phyloP scores from a whole-genome alignment of 2,797 vertebrate species.

The Rousettus madagascariensis region DNA sequence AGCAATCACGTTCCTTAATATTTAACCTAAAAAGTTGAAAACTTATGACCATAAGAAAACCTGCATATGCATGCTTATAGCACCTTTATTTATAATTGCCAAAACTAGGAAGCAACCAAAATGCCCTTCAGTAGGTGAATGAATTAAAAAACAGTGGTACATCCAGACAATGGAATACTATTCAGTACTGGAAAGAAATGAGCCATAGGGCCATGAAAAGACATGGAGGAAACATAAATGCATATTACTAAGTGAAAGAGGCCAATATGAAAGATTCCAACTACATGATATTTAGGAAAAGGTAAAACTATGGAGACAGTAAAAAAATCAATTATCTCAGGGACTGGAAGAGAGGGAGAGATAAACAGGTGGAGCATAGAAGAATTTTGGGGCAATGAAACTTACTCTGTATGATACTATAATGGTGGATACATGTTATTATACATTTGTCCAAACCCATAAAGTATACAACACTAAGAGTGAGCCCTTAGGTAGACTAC shows the following conservation, averaged over 20 bases:
- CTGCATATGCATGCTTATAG: background rate
- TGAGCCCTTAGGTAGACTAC: background rate
- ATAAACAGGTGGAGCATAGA: background rate
- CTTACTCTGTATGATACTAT: background rate
- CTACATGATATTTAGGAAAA: background rate
- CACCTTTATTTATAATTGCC: background rate
- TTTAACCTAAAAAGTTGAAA: background rate
- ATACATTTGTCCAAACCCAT: background rate
- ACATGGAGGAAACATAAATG: background rate
- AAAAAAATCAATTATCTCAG: background rate
- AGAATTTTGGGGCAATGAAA: background rate
- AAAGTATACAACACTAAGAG: background rate
- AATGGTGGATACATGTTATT: background rate
- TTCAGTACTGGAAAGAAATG: background rate
- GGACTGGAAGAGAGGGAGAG: background rate
- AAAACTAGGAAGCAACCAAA: background rate
- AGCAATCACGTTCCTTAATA: background rate
- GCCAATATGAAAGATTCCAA: background rate
- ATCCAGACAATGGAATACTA: background rate
- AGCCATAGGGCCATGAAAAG: background rate
- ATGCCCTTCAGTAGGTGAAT: background rate
- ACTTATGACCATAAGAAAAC: background rate
- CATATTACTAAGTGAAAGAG: background rate
- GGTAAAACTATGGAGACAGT: background rate
- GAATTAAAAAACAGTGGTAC: background rate